These are phyloP conservation scores for Toxonevra muliebris DNA, from an alignment of 2,888 invertebrate species.

Conservation along the genomic window DNA sequence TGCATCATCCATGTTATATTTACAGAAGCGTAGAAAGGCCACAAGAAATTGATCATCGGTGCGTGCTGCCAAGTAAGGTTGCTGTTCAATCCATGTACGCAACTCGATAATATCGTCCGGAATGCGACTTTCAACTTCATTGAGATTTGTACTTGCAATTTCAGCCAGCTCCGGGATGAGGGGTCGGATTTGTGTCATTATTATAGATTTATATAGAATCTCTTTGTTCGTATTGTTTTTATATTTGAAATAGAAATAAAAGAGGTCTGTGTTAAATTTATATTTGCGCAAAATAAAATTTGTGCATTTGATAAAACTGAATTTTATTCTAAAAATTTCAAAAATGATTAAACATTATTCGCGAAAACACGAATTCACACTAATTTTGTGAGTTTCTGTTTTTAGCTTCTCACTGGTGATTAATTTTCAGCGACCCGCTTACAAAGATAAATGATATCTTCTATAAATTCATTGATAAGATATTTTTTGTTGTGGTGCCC, in stretches of 20 bases:
- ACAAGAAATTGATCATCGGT: constrained; percentile 67
- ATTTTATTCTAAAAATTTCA: neutral
- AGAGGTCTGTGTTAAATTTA: neutral
- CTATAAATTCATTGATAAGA: constrained; percentile 1
- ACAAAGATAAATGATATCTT: neutral
- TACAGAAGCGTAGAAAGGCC: constrained; percentile 68
- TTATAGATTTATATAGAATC: neutral
- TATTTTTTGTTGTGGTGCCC: neutral
- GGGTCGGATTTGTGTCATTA: constrained; percentile 54
- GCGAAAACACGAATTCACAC: constrained; percentile 1
- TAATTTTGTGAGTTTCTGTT: neutral
- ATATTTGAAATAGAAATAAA: neutral
- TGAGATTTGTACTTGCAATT: constrained; percentile 65
- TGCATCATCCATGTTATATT: constrained; percentile 67
- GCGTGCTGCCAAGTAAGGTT: constrained; percentile 65
- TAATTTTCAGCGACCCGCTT: too few relatives aligned
- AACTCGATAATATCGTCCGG: constrained; percentile 63
- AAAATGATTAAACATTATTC: neutral
- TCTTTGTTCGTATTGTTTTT: neutral
- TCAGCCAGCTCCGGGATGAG: constrained; percentile 54
- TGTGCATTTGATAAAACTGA: neutral
- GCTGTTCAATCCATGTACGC: constrained; percentile 67
- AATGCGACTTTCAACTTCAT: constrained; percentile 64
- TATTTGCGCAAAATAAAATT: neutral
- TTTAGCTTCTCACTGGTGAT: neutral